Evolutionary conservation across 2,888 invertebrate species (phyloP).

Genomic region (Pedicia rivosa): DNA sequence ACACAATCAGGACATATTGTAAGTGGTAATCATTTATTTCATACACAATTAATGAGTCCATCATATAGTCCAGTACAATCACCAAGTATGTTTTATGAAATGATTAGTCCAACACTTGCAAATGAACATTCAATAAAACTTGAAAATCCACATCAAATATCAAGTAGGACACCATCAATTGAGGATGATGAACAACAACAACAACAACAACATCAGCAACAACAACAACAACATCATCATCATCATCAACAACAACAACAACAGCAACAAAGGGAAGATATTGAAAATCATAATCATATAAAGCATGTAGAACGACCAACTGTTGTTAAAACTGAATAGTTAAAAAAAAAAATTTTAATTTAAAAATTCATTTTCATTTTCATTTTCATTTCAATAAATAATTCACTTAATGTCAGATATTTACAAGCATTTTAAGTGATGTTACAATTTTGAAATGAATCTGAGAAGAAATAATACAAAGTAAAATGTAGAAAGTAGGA

Average conservation of each 20-base stretch:
- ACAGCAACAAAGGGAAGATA: constrained; percentile 9
- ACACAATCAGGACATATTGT: not conserved
- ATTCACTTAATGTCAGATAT: no score
- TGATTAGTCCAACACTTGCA: constrained; percentile 8
- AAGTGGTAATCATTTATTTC: not conserved
- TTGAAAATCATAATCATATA: constrained; percentile 6
- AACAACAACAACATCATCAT: constrained; percentile 16
- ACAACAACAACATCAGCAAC: constrained; percentile 12
- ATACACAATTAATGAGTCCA: constrained; percentile 8
- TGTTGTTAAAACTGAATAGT: constrained; percentile 27
- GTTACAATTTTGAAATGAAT: no score
- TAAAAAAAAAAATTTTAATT: not conserved
- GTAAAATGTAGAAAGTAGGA: no score
- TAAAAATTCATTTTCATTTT: no score
- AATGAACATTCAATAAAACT: constrained; percentile 16
- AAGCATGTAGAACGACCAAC: constrained; percentile 22
- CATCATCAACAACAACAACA: constrained; percentile 20
- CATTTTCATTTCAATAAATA: no score
- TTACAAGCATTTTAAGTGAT: no score
- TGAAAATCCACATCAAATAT: constrained; percentile 10
- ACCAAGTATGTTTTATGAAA: constrained; percentile 15
- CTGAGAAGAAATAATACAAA: no score
- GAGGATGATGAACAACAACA: constrained; percentile 16
- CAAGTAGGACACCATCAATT: constrained; percentile 25
- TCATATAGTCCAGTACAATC: constrained; percentile 15